Percentiles rank a stretch among this genome's conserved stretches.
These are phyloP conservation scores for Rousettus leschenaultii DNA, from an alignment of 2,113 vertebrate species.

Conservation along the genomic window DNA sequence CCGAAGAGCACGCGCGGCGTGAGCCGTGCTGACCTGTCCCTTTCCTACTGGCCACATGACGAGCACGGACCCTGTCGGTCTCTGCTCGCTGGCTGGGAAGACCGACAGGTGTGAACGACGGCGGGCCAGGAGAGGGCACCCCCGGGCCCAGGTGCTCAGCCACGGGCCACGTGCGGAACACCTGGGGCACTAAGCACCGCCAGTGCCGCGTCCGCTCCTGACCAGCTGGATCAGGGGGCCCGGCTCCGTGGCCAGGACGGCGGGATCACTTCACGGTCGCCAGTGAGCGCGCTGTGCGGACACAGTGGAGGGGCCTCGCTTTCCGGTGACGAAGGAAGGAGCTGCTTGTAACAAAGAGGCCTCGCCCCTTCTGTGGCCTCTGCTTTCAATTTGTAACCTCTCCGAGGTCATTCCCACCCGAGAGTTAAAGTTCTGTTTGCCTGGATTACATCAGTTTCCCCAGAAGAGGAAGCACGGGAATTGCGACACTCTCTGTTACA, in stretches of 20 bases:
- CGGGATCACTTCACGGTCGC: neutral
- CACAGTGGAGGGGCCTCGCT: no score
- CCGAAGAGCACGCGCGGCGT: neutral
- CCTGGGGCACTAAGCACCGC: fast-evolving
- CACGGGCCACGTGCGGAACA: neutral
- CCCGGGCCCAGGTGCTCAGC: neutral
- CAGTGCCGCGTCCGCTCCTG: neutral
- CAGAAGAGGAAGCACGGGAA: neutral
- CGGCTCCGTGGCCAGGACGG: neutral
- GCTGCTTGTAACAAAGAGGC: neutral
- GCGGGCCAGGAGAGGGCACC: fast-evolving
- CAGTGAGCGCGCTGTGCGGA: neutral
- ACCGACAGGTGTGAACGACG: neutral
- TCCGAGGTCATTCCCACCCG: neutral
- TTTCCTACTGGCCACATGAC: neutral
- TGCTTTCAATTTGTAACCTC: neutral
- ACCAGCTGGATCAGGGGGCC: neutral
- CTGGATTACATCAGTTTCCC: neutral
- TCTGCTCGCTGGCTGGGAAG: fast-evolving
- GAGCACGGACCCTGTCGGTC: fast-evolving
- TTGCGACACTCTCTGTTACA: neutral
- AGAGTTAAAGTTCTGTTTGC: neutral
- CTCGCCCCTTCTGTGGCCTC: neutral
- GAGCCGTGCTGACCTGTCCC: neutral
- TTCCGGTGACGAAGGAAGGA: neutral